Percentiles rank a stretch among this genome's conserved stretches.
Conservation (phyloP, 2,797 vertebrate genomes). For the Simalia tracyae region DNA sequence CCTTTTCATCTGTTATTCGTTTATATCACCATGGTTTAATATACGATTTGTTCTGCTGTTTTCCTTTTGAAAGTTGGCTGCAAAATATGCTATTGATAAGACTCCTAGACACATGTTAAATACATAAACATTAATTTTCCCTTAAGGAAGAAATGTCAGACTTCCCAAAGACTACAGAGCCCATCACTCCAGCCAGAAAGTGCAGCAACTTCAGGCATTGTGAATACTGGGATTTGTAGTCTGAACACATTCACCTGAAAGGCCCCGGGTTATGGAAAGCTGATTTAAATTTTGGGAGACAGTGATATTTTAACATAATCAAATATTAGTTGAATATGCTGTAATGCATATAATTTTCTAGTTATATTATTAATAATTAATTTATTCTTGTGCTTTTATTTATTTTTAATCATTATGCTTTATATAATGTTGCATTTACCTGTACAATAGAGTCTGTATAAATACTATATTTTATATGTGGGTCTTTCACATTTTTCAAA, state of each 20-base stretch:
- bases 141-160: neutral
- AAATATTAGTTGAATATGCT: neutral
- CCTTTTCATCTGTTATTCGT: neutral
- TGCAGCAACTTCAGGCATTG: neutral
- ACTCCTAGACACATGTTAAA: neutral
- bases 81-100: neutral
- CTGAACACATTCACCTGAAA: neutral
- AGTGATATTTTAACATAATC: neutral
- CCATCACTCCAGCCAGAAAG: neutral
- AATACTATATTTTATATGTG: neutral
- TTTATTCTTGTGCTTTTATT: neutral
- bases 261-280: neutral
- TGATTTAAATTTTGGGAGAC: neutral
- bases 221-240: neutral
- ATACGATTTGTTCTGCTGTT: neutral
- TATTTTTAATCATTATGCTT: constrained; percentile 13
- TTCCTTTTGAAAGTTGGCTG: neutral
- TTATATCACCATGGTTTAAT: neutral
- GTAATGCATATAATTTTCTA: neutral
- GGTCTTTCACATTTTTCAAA: neutral
- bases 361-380: neutral
- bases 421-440: constrained; percentile 54
- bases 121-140: constrained; percentile 40
- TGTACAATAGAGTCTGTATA: neutral
- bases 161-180: neutral